Percentiles rank a stretch among this genome's conserved stretches.
These are phyloP conservation scores for Passer montanus DNA, from an alignment of 2,113 vertebrate genomes.

Conservation along the genomic window DNA sequence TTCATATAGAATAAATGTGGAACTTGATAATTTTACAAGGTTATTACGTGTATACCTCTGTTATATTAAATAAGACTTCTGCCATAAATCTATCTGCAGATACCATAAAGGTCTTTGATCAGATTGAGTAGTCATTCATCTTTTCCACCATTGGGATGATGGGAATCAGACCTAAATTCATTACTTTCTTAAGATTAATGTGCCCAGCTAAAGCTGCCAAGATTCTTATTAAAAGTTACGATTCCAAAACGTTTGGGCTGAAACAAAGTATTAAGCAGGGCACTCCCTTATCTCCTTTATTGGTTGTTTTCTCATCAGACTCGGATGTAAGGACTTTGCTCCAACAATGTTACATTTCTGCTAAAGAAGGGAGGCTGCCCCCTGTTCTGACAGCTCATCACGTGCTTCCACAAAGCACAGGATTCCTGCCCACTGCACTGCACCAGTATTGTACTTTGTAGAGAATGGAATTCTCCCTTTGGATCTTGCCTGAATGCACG, in stretches of 20 bases:
- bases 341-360: neutral
- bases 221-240: conserved; percentile 23
- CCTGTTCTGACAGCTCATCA: neutral
- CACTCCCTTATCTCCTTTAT: conserved; percentile 7
- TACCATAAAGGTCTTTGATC: conserved; percentile 37
- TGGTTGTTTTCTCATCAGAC: neutral
- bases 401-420: neutral
- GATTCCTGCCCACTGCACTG: neutral
- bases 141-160: conserved; percentile 11
- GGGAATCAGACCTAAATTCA: conserved; percentile 39
- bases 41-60: neutral
- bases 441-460: neutral
- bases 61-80: conserved; percentile 34
- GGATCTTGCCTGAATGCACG: neutral
- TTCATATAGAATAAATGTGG: neutral
- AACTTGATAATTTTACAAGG: conserved; percentile 16
- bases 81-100: conserved; percentile 24
- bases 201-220: conserved; percentile 11
- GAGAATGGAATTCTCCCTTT: neutral
- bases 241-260: neutral
- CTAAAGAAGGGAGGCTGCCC: neutral
- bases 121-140: neutral
- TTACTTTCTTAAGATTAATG: conserved; percentile 41
- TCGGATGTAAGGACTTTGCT: conserved; percentile 16
- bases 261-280: neutral